These are phyloP conservation scores for Lutjanus campechanus DNA, from an alignment of 2,797 vertebrate species.

Conservation along the genomic window DNA sequence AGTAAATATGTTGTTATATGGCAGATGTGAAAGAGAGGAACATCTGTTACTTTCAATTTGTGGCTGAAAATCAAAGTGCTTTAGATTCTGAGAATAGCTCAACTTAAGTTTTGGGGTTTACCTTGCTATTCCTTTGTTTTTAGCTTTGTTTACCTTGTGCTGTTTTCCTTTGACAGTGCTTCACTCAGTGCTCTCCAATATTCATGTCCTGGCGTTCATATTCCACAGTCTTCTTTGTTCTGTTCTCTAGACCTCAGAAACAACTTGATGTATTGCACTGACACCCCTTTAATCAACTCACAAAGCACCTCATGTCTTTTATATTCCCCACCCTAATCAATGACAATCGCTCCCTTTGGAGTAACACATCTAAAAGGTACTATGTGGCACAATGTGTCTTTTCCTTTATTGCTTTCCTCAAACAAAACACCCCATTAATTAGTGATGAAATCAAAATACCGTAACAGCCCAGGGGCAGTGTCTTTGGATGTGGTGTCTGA, in stretches of 20 bases:
- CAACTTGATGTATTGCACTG: conserved; percentile 52
- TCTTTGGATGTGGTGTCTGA: conserved; percentile 43
- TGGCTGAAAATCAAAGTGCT: background rate
- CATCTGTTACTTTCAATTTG: conserved; percentile 2
- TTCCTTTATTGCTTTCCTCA: conserved; percentile 50
- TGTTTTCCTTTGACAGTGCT: conserved; percentile 23
- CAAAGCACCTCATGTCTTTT: conserved; percentile 55
- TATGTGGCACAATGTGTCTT: conserved; percentile 36
- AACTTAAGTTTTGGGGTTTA: conserved; percentile 7
- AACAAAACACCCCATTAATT: conserved; percentile 60
- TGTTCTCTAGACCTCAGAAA: conserved; percentile 44
- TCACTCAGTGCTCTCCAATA: conserved; percentile 23
- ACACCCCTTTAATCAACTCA: conserved; percentile 62
- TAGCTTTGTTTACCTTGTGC: conserved; percentile 22
- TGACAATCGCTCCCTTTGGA: conserved; percentile 61
- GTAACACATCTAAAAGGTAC: conserved; percentile 44
- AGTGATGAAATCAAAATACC: conserved; percentile 52
- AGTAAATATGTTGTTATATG: conserved; percentile 13
- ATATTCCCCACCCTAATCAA: conserved; percentile 59
- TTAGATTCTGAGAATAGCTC: conserved; percentile 9
- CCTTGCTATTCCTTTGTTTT: conserved; percentile 11
- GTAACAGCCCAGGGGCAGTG: conserved; percentile 22
- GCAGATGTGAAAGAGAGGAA: background rate
- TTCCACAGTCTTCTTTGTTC: conserved; percentile 43
- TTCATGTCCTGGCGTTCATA: conserved; percentile 43